These are phyloP conservation scores for Erythrocercus mccallii DNA, from an alignment of 2,113 vertebrate species.

Conservation along the genomic window DNA sequence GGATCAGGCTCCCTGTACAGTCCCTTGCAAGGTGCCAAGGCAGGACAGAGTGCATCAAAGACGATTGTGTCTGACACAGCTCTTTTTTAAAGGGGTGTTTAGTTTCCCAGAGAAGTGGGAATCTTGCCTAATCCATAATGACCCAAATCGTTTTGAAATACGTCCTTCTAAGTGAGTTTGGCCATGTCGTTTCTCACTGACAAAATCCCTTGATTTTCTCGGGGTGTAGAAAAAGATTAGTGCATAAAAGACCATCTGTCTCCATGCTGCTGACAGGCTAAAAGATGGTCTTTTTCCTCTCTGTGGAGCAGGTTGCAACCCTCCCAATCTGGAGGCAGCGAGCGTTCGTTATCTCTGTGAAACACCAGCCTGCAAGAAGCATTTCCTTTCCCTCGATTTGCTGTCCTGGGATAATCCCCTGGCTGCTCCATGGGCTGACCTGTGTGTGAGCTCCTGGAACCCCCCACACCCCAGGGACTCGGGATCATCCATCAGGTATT, in stretches of 20 bases:
- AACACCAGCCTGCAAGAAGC: background rate
- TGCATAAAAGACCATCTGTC: slow-evolving; percentile 54
- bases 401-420: background rate
- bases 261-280: slow-evolving; percentile 19
- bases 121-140: slow-evolving; percentile 29
- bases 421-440: background rate
- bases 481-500: background rate
- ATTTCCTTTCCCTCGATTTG: background rate
- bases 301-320: background rate
- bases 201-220: slow-evolving; percentile 29
- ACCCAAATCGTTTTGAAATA: background rate
- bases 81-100: background rate
- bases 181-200: background rate
- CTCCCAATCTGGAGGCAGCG: background rate
- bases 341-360: background rate
- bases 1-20: background rate
- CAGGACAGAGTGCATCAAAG: background rate
- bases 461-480: background rate
- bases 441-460: background rate
- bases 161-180: background rate
- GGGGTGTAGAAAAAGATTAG: slow-evolving; percentile 1
- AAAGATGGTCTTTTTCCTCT: background rate
- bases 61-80: background rate
- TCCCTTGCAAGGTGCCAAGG: background rate
- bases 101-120: background rate